phyloP scores from a whole-genome alignment of 2,888 invertebrate genomes.

The Cantharis rustica region DNA sequence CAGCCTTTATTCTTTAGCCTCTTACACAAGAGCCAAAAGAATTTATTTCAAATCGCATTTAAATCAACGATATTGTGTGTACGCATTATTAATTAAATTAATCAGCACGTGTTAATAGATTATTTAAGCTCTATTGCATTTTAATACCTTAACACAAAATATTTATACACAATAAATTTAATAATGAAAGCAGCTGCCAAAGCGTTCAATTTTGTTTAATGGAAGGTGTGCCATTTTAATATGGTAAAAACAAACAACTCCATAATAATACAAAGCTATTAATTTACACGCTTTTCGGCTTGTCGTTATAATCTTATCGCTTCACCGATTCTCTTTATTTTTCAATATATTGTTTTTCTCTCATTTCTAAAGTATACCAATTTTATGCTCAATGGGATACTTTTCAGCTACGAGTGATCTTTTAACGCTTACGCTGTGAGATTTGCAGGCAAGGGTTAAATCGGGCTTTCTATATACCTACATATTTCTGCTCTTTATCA shows the following conservation, averaged over 20 bases:
- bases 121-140: slow-evolving; percentile 19
- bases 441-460: slow-evolving; percentile 11
- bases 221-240: slow-evolving; percentile 28
- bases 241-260: slow-evolving; percentile 34
- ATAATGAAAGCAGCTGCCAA: slow-evolving; percentile 28
- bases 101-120: slow-evolving; percentile 31
- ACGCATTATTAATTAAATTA: slow-evolving; percentile 29
- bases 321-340: slow-evolving; percentile 24
- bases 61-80: background rate
- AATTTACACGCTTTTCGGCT: slow-evolving; percentile 37
- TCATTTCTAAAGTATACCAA: slow-evolving; percentile 22
- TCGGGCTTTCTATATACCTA: too few species aligned
- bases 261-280: slow-evolving; percentile 34
- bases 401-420: slow-evolving; percentile 18
- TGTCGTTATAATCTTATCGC: slow-evolving; percentile 37
- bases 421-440: slow-evolving; percentile 19
- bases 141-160: slow-evolving; percentile 18
- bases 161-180: slow-evolving; percentile 27
- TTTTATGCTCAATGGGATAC: slow-evolving; percentile 22
- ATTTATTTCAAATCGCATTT: background rate
- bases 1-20: slow-evolving; percentile 33
- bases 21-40: slow-evolving; percentile 14
- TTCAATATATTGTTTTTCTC: slow-evolving; percentile 34
- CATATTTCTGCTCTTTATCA: too few species aligned
- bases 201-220: slow-evolving; percentile 27